Evolutionary conservation across 2,888 invertebrate genomes (phyloP), one percentile per base, ranked within the genome.

Genomic region (Hypomecis punctinalis): DNA sequence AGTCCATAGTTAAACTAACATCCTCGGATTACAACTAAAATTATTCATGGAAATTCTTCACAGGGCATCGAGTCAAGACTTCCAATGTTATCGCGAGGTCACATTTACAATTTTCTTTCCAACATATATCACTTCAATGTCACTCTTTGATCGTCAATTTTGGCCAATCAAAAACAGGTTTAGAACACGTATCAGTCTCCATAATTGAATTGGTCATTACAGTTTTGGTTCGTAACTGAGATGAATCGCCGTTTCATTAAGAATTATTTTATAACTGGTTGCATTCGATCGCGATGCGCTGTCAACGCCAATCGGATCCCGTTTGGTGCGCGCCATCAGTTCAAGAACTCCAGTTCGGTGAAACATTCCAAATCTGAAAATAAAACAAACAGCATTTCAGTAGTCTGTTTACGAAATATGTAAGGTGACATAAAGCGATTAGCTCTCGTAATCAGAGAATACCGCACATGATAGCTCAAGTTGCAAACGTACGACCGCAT

Each of bases 151-250:
- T 81, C 70, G 77, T 81, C 70, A 74, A 78, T 76, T 76, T 53
- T 77, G 74, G 71, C 69, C 77, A 77, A 77, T 77, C 81, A 80
- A 80, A 76, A 82, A 79, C 68, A 76, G 49, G 76, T 76, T 80
- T 78, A 77, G 77, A 82, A 83, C 81, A 82, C 78, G 73, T 66
- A 73, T 81, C 82, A 82, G 82, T 82, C 82, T 82, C 79, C 73
- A 77, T 69, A 71, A 73, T 78, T 75, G 37, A 78, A 80, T 76
- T 81, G 79, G 79, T 82, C 72, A 74, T 75, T 74, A 72, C 47
- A 72, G 71, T 69, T 78, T 76, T 75, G 67, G 45, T 73, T 71
- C 61, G 47, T 48, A 60, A 68, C 82, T 82, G 81, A 79, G 79
- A 81, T 82, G 81, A 76, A 71, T 79, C 70, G 80, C 76, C 77